phyloP scores from a whole-genome alignment of 2,888 invertebrate species.

The Drosophila leonis region DNA sequence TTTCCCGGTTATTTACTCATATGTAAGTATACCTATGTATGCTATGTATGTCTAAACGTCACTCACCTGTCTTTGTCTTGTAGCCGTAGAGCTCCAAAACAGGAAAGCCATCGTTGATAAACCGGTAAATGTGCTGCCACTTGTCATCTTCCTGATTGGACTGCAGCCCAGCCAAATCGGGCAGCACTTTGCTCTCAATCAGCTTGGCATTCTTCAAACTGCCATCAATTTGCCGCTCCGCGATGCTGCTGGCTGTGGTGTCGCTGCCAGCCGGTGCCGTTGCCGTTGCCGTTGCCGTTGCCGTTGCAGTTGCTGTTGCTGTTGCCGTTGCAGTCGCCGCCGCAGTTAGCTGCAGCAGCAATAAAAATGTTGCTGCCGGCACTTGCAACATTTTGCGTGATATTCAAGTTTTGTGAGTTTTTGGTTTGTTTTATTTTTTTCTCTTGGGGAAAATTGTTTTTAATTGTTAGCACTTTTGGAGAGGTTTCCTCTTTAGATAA shows the following conservation, averaged over 20 bases:
- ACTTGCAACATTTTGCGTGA: constrained; percentile 78
- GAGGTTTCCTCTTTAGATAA: constrained; percentile 34
- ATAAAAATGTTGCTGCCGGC: constrained; percentile 69
- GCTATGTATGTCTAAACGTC: not conserved
- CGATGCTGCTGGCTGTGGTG: constrained; percentile 44
- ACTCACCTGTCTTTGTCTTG: constrained; percentile 83
- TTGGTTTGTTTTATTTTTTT: not conserved
- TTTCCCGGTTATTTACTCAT: not conserved
- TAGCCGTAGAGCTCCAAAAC: constrained; percentile 84
- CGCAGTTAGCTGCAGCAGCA: constrained; percentile 53
- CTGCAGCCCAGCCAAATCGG: constrained; percentile 77
- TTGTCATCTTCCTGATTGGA: constrained; percentile 81
- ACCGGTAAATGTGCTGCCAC: constrained; percentile 83
- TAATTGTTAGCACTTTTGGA: constrained; percentile 66
- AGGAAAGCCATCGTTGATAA: constrained; percentile 84
- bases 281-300: constrained; percentile 31
- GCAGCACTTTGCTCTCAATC: constrained; percentile 84
- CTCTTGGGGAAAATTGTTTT: constrained; percentile 57
- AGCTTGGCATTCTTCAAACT: constrained; percentile 83
- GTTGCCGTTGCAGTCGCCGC: constrained; percentile 27
- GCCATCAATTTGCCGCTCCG: constrained; percentile 78
- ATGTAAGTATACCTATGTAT: not conserved
- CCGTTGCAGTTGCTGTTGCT: constrained; percentile 17
- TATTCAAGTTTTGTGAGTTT: constrained; percentile 56
- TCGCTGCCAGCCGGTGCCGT: constrained; percentile 29